A percentile compares a stretch with the other conserved stretches of the same genome.
phyloP scores from a whole-genome alignment of 2,113 vertebrate species.

The Otocyon megalotis region DNA sequence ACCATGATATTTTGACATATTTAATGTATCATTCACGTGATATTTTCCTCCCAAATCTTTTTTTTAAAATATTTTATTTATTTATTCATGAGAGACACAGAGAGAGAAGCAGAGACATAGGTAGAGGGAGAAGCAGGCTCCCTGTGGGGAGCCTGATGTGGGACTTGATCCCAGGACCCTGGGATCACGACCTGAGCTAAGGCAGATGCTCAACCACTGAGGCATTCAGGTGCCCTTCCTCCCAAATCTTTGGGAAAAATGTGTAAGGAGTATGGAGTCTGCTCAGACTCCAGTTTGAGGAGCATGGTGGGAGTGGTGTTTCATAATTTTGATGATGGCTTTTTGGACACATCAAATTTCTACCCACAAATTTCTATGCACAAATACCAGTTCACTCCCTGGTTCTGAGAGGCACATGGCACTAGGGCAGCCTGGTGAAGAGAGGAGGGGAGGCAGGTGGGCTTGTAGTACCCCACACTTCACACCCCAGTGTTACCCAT shows the following conservation, averaged over 20 bases:
- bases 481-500: neutral
- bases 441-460: neutral
- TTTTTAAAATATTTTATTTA: no score
- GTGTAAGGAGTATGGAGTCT: neutral
- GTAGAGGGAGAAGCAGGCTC: no score
- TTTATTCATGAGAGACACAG: no score
- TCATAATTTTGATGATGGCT: neutral
- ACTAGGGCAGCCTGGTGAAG: neutral
- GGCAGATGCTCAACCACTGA: no score
- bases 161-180: no score
- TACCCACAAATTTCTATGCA: neutral
- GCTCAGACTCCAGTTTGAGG: neutral
- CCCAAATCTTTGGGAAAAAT: slow-evolving; percentile 50
- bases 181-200: no score
- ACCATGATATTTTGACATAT: slow-evolving; percentile 17
- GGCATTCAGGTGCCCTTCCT: no score
- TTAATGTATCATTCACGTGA: neutral
- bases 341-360: neutral
- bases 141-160: no score
- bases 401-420: neutral
- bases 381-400: neutral
- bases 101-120: no score
- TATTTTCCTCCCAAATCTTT: neutral
- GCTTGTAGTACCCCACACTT: neutral
- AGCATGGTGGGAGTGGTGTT: neutral